A percentile compares a stretch with the other conserved stretches of the same genome.
Conservation (phyloP, 2,888 invertebrate genomes). For the Terebella lapidaria region DNA sequence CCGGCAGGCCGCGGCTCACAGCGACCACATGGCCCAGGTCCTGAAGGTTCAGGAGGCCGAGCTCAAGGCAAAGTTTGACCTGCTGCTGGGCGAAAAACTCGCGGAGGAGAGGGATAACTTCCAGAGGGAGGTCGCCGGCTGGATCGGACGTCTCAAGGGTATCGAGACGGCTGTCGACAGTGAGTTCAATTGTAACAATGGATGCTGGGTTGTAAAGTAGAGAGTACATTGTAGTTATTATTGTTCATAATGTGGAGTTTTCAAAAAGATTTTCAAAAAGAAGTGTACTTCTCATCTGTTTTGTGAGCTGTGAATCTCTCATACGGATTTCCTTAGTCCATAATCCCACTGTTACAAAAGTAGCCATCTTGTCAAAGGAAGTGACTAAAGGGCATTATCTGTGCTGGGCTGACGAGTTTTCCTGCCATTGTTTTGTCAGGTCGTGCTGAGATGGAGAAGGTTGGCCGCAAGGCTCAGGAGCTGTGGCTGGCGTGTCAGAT, state of each 20-base stretch:
- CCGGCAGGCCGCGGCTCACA: slow-evolving; percentile 79
- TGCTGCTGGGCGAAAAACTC: slow-evolving; percentile 64
- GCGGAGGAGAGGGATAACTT: slow-evolving; percentile 64
- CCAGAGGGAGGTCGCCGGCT: slow-evolving; percentile 67
- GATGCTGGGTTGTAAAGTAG: too few relatives aligned
- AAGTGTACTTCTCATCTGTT: too few relatives aligned
- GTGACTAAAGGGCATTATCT: too few relatives aligned
- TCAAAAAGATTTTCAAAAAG: too few relatives aligned
- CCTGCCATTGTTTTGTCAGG: slow-evolving; percentile 31
- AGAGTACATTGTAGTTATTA: too few relatives aligned
- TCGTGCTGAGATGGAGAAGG: slow-evolving; percentile 51
- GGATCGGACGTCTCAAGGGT: slow-evolving; percentile 71
- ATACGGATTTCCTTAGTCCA: too few relatives aligned
- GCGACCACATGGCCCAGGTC: slow-evolving; percentile 62
- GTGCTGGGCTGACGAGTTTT: too few relatives aligned
- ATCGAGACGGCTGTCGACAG: slow-evolving; percentile 73
- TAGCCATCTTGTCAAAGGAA: too few relatives aligned
- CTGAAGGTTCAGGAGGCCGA: slow-evolving; percentile 62
- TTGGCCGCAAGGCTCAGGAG: slow-evolving; percentile 66
- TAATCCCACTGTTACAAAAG: too few relatives aligned
- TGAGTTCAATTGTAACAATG: slow-evolving; percentile 51
- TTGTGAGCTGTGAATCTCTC: too few relatives aligned
- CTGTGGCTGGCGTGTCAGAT: slow-evolving; percentile 93
- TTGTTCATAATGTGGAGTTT: too few relatives aligned
- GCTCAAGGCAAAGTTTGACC: slow-evolving; percentile 54